phyloP scores from a whole-genome alignment of 2,797 vertebrate species.

The Phalanger gymnotis region DNA sequence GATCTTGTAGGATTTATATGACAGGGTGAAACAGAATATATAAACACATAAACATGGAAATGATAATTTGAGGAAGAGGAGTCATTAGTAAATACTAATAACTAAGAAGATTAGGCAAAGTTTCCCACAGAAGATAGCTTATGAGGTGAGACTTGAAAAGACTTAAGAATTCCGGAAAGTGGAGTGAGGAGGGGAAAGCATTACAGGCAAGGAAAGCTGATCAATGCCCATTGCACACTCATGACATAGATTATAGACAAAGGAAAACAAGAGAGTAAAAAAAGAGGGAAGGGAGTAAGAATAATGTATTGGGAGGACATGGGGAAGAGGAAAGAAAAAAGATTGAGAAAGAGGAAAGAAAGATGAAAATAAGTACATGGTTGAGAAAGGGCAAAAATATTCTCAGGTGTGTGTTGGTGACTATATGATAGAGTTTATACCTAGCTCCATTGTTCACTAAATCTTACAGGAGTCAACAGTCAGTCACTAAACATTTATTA shows the following conservation, averaged over 20 bases:
- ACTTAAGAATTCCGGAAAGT: background rate
- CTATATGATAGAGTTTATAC: background rate
- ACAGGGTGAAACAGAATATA: conserved; percentile 52
- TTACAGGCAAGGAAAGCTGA: background rate
- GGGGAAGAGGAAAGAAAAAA: background rate
- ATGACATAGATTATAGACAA: background rate
- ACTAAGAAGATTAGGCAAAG: conserved; percentile 24
- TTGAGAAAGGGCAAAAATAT: background rate
- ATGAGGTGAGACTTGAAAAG: conserved; percentile 15
- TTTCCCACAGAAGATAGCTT: conserved; percentile 53
- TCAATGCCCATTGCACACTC: background rate
- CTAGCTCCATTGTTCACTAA: background rate
- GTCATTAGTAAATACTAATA: background rate
- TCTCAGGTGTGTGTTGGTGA: background rate
- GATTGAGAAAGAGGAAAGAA: background rate
- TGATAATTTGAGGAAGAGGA: background rate
- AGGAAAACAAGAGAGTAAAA: background rate
- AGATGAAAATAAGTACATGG: background rate
- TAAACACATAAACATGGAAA: conserved; percentile 55
- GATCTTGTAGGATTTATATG: conserved; percentile 39
- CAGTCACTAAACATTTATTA: background rate
- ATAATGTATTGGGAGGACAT: background rate
- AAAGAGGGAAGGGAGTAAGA: background rate
- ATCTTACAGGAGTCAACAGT: background rate
- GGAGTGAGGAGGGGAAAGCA: background rate